phyloP scores from a whole-genome alignment of 2,888 invertebrate species.

The Leistus spinibarbis region DNA sequence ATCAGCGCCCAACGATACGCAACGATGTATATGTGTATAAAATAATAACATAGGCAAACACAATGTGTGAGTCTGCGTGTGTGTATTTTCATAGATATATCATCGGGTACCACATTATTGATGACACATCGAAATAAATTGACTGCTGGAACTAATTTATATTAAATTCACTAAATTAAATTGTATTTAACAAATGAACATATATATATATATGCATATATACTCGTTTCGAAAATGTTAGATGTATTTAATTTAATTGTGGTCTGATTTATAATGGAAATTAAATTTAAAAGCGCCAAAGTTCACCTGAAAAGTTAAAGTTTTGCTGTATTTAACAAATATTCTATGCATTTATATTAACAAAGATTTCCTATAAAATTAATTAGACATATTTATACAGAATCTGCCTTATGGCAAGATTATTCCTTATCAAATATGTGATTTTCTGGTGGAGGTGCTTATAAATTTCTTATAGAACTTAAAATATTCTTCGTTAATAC shows the following conservation, averaged over 20 bases:
- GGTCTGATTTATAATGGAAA: background rate
- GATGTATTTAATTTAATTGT: background rate
- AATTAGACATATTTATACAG: too few species aligned
- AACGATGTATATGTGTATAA: background rate
- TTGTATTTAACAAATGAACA: slow-evolving; percentile 25
- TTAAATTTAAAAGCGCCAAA: background rate
- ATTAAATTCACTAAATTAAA: slow-evolving; percentile 37
- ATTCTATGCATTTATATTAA: too few species aligned
- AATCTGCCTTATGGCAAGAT: too few species aligned
- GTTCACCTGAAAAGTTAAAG: background rate
- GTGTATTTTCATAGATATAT: slow-evolving; percentile 3
- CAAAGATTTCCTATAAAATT: too few species aligned
- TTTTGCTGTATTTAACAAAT: slow-evolving; percentile 15
- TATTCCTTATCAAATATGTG: too few species aligned
- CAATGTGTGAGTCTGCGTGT: background rate
- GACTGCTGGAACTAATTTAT: slow-evolving; percentile 36
- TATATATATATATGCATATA: too few species aligned
- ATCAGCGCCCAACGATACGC: background rate
- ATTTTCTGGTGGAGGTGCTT: too few species aligned
- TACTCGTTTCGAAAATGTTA: background rate
- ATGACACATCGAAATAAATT: slow-evolving; percentile 36
- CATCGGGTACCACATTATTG: slow-evolving; percentile 19
- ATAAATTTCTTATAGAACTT: too few species aligned
- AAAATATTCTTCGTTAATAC: too few species aligned
- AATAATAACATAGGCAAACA: background rate